These are phyloP conservation scores for Endotricha flammealis DNA, from an alignment of 2,888 invertebrate species.

Conservation along the genomic window DNA sequence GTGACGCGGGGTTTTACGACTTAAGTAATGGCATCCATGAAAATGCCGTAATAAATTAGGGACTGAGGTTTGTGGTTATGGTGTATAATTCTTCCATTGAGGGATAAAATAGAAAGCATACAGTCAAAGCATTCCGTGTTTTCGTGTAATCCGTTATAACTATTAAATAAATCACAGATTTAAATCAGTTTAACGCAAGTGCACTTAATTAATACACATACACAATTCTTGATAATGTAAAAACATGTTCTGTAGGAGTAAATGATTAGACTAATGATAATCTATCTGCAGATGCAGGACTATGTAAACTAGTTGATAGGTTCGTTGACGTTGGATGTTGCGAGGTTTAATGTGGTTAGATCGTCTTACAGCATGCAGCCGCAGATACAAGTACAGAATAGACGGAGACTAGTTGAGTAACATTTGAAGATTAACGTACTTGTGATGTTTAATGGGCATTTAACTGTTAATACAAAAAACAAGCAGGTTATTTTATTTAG, in stretches of 20 bases:
- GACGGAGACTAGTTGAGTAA: slow-evolving; percentile 7
- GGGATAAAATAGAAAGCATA: neutral
- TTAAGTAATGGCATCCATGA: slow-evolving; percentile 35
- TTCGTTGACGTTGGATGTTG: slow-evolving; percentile 42
- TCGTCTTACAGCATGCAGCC: slow-evolving; percentile 28
- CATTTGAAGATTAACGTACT: slow-evolving; percentile 1
- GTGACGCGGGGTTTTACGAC: slow-evolving; percentile 32
- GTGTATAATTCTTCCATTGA: neutral
- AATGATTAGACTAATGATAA: neutral
- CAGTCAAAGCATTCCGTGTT: neutral
- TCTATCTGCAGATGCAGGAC: slow-evolving; percentile 7
- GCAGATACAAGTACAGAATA: slow-evolving; percentile 10
- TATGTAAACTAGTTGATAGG: slow-evolving; percentile 45
- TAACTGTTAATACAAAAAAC: too few relatives aligned
- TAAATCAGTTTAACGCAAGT: too few relatives aligned
- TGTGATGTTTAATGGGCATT: too few relatives aligned
- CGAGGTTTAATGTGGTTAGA: slow-evolving; percentile 28
- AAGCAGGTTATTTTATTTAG: too few relatives aligned
- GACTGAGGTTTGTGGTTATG: slow-evolving; percentile 6
- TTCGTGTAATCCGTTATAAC: neutral
- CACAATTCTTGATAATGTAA: too few relatives aligned
- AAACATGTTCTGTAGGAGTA: too few relatives aligned
- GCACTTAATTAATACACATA: too few relatives aligned
- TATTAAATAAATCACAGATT: neutral
- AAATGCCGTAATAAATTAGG: slow-evolving; percentile 31